Evolutionary conservation across 2,888 invertebrate genomes (phyloP), one percentile per base, ranked within the genome.

Genomic region (Pandemis heparana): DNA sequence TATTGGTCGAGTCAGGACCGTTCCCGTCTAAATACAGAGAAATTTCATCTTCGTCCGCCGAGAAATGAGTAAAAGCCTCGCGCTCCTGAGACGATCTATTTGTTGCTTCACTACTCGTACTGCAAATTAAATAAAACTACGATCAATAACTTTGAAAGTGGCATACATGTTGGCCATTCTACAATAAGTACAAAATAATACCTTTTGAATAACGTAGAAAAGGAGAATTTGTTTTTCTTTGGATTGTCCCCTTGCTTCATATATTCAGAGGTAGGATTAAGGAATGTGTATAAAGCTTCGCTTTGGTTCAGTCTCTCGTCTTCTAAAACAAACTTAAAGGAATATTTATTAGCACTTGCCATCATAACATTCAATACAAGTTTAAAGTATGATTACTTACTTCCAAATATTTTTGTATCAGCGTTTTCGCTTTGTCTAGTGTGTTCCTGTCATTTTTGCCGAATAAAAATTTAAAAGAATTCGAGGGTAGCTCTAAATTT

Each of bases 211-310:
- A 98, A 94, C 0, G 97, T 98, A 6, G 97, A 96, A 77, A 98
- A 96, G 1, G 97, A 98, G 90, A 98, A 98, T 84, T 97, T 96
- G 10, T 97, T 96, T 89, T 98, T 98, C 91, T 98, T 98, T 76
- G 97, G 97, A 81, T 97, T 96, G 60, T 97, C 96, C 60, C 96
- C 95, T 71, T 97, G 97, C 88, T 98, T 98, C 78, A 98, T 94
- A 89, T 97, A 97, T 85, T 98, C 98, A 0, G 98, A 98, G 87
- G 97, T 98, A 5, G 98, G 98, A 87, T 98, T 98, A n/a, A 98
- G 95, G 91, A 98, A 98, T 76, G 97, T 96, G 86, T 98, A 98
- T 78, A 98, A 95, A 69, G 97, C 97, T 92, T 98, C 98, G 86
- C 98, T 97, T 92, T 97, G 97, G 88, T 97, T 97, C 79, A 98